phyloP scores from a whole-genome alignment of 2,797 vertebrate genomes.

The Odontamblyopus lacepedii region DNA sequence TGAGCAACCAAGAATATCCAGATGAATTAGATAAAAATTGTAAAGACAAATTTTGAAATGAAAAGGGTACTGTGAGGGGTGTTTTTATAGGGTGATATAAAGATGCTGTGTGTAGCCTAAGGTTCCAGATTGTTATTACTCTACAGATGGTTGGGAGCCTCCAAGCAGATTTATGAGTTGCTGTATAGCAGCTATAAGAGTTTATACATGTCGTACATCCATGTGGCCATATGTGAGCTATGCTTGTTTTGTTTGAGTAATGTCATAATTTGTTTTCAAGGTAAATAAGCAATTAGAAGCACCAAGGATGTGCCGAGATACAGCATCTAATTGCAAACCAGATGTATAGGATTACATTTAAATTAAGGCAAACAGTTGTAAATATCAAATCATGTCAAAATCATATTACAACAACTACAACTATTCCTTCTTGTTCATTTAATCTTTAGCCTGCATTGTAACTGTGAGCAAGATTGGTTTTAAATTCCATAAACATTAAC shows the following conservation, averaged over 20 bases:
- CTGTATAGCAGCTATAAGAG: constrained; percentile 28
- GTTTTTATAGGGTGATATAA: constrained; percentile 40
- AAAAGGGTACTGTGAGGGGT: constrained; percentile 22
- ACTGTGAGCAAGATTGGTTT: no score
- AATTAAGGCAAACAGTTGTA: constrained; percentile 36
- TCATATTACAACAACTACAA: constrained; percentile 1
- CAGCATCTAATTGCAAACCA: constrained; percentile 55
- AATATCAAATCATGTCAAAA: constrained; percentile 40
- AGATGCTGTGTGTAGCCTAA: constrained; percentile 45
- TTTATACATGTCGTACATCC: constrained; percentile 33
- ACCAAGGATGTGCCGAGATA: constrained; percentile 30
- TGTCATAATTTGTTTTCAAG: constrained; percentile 49
- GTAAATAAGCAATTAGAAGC: constrained; percentile 68
- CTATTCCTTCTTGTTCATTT: not conserved
- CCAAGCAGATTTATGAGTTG: constrained; percentile 63
- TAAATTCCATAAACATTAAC: no score
- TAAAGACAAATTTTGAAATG: constrained; percentile 19
- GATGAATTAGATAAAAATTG: not conserved
- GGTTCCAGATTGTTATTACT: constrained; percentile 69
- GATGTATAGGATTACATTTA: constrained; percentile 40
- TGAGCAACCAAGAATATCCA: constrained; percentile 29
- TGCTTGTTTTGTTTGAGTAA: constrained; percentile 62
- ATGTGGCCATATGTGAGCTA: constrained; percentile 41
- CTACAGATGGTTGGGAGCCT: constrained; percentile 62
- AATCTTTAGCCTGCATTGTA: not conserved